Percentiles rank a stretch among this genome's conserved stretches.
These are phyloP conservation scores for Melipona beecheii DNA, from an alignment of 2,888 invertebrate species.

Conservation along the genomic window DNA sequence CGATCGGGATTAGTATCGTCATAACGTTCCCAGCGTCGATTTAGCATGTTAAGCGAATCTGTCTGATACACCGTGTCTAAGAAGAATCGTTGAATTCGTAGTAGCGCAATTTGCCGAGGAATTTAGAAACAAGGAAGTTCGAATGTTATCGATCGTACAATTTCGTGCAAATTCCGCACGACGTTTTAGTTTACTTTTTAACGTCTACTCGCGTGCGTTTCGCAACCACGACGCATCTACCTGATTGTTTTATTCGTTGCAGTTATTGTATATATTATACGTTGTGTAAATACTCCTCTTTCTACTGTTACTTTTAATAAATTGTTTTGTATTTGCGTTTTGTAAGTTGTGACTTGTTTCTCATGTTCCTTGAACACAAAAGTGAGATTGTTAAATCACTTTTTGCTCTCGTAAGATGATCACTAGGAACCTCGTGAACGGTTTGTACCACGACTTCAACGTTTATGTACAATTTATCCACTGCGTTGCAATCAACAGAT, in stretches of 20 bases:
- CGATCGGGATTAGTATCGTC: not conserved
- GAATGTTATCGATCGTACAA: not conserved
- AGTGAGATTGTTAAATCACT: too few species aligned
- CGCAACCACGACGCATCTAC: slow-evolving; percentile 37
- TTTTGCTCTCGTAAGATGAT: too few species aligned
- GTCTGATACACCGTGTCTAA: not conserved
- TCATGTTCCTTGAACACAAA: not conserved
- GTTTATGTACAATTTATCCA: too few species aligned
- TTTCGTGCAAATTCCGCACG: not conserved
- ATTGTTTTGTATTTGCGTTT: slow-evolving; percentile 53
- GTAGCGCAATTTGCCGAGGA: not conserved
- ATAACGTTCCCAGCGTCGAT: not conserved
- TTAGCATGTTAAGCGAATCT: not conserved
- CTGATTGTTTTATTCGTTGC: slow-evolving; percentile 42
- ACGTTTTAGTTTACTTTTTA: slow-evolving; percentile 23
- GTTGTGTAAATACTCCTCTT: slow-evolving; percentile 65
- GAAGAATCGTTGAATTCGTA: not conserved
- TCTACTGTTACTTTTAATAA: slow-evolving; percentile 64
- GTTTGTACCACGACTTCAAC: too few species aligned
- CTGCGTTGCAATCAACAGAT: too few species aligned
- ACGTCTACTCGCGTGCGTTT: slow-evolving; percentile 29
- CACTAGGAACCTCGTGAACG: too few species aligned
- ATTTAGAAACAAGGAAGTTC: not conserved
- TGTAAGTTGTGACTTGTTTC: not conserved
- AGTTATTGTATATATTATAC: slow-evolving; percentile 62